Base-by-base conservation (phyloP, 2,113 vertebrate species). In the Edolisoma coerulescens region DNA sequence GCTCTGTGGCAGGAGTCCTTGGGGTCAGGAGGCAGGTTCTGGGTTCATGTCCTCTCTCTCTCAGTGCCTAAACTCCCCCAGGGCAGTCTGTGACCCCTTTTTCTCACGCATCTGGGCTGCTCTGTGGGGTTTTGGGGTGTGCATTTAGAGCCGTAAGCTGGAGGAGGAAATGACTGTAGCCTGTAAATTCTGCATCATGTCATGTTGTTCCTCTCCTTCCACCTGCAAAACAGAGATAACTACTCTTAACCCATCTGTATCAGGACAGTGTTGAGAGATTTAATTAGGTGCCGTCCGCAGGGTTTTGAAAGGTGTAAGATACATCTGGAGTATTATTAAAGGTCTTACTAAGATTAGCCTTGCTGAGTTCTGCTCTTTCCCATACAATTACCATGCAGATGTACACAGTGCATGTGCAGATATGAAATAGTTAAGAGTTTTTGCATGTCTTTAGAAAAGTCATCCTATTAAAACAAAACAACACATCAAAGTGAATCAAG, bases 401-500 rank as follows among this genome's bases (percentile, higher is more conserved):
- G 26, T 35, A 59, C 7, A 1, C 8, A 23, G 41, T 53, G 39
- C 0, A 0, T 35, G 10, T 64, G 41, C 57, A 90, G 89, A 80
- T 73, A 54, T 14, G 61, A 87, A 93, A 60, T 18, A 82, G 89
- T 96, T 93, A 92, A 87, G 41, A 59, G 52, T 16, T 83, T 52
- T 70, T 75, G 23, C 41, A 11, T 80, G 70, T 32, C 78, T 42
- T 87, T 35, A 76, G 63, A 83, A 89, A 79, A 95, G 44, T 19
- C 84, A 85, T 53, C 67, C 59, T 75, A 37, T 90, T 83, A 95
- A 96, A 95, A 91, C 79, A 96, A 92, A 90, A 42, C 63, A 63
- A 53, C 76, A 84, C 91, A 95, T 96, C 84, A 94, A 95, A 90
- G 92, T 93, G 67, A 92, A 92, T 87, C 78, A 86, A 94, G 21